These are phyloP conservation scores for Alfaro cultratus DNA, from an alignment of 2,797 vertebrate species.

Conservation along the genomic window DNA sequence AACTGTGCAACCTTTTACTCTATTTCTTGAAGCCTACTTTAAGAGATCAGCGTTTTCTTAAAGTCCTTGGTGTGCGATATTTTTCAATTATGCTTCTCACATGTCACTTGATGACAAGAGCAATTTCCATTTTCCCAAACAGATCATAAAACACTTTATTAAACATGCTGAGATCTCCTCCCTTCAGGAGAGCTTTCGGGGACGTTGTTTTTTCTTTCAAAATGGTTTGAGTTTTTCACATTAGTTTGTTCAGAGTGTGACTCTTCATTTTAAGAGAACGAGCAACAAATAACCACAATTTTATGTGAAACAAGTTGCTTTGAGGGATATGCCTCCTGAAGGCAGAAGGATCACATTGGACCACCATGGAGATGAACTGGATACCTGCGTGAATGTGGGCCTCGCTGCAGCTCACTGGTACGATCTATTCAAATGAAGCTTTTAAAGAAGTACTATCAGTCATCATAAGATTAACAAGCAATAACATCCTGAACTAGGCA, in stretches of 20 bases:
- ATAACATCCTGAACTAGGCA: too few species aligned
- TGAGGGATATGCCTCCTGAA: not conserved
- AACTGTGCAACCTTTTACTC: not conserved
- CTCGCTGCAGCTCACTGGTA: too few species aligned
- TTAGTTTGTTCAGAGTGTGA: not conserved
- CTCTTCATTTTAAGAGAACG: not conserved
- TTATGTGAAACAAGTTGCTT: not conserved
- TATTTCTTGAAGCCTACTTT: not conserved
- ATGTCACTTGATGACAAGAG: not conserved
- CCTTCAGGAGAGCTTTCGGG: not conserved
- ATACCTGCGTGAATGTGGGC: not conserved
- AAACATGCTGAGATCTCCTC: not conserved
- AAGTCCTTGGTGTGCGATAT: not conserved
- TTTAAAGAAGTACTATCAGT: not conserved
- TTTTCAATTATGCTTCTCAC: not conserved
- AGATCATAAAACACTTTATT: constrained; percentile 13
- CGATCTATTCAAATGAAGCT: not conserved
- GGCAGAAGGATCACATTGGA: not conserved
- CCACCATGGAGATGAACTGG: not conserved
- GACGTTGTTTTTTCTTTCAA: not conserved
- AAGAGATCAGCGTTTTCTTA: not conserved
- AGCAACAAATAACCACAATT: not conserved
- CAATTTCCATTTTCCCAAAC: not conserved
- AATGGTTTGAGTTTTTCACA: not conserved
- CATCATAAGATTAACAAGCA: too few species aligned